Percentiles rank a stretch among this genome's conserved stretches.
Conservation (phyloP, 1,140 invertebrate species). For the Hydropsyche tenuis region DNA sequence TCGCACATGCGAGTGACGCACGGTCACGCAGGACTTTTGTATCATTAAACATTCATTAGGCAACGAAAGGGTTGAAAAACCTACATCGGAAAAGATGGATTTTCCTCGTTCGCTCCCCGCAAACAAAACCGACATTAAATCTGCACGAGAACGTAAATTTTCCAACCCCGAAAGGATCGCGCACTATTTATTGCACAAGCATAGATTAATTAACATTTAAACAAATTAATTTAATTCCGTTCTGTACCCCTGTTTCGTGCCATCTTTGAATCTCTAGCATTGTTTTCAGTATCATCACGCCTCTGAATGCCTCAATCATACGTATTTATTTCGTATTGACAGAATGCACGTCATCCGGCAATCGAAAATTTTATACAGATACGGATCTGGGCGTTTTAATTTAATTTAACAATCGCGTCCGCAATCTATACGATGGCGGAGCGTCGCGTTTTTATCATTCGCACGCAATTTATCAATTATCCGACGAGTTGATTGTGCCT, state of each 20-base stretch:
- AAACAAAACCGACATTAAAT: too few relatives aligned
- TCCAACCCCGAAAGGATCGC: too few relatives aligned
- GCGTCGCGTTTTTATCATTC: background rate
- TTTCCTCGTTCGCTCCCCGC: too few relatives aligned
- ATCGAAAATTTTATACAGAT: background rate
- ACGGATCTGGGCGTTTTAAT: background rate
- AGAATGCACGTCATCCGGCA: background rate
- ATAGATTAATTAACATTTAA: too few relatives aligned
- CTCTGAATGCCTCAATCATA: background rate
- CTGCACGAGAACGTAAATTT: too few relatives aligned
- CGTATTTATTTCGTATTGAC: background rate
- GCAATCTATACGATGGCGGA: background rate
- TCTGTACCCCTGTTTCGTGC: too few relatives aligned
- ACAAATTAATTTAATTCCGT: too few relatives aligned
- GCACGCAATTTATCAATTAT: constrained; percentile 24
- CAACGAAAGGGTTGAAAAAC: background rate
- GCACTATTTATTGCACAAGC: too few relatives aligned
- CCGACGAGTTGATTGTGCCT: background rate
- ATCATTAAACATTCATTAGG: constrained; percentile 15
- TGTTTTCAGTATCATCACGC: background rate
- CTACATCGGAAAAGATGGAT: background rate
- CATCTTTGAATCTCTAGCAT: too few relatives aligned
- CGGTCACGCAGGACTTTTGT: background rate
- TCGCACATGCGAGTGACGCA: constrained; percentile 14
- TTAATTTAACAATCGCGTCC: background rate